Percentiles rank a stretch among this genome's conserved stretches.
Conservation (phyloP, 2,888 invertebrate genomes). For the Crossocerus cetratus region DNA sequence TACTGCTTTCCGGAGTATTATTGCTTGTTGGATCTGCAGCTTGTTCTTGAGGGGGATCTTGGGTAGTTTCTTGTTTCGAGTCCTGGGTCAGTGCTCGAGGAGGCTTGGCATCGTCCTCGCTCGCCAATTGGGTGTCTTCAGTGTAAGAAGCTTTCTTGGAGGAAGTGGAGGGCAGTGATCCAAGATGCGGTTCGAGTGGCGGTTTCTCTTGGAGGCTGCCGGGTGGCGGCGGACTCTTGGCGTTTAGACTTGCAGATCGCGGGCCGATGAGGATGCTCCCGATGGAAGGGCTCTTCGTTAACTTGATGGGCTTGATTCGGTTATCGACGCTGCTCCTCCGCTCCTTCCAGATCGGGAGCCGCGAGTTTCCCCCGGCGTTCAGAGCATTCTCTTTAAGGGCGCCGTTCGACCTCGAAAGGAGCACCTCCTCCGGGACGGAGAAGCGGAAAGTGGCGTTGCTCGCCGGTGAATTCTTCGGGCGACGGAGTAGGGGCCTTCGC, state of each 20-base stretch:
- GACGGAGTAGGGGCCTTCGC: background rate
- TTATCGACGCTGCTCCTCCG: slow-evolving; percentile 25
- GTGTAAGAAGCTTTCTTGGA: no score
- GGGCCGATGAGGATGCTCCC: slow-evolving; percentile 37
- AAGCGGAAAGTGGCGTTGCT: slow-evolving; percentile 1
- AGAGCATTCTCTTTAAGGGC: background rate
- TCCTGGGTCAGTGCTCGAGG: background rate
- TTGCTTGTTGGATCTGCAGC: no score
- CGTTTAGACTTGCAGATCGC: slow-evolving; percentile 3
- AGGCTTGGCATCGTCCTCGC: background rate
- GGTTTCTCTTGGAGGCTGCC: slow-evolving; percentile 55
- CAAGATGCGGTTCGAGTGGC: background rate
- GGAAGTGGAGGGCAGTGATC: no score
- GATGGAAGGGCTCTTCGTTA: slow-evolving; percentile 57
- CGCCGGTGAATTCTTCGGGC: slow-evolving; percentile 11
- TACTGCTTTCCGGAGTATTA: background rate
- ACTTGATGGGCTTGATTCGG: slow-evolving; percentile 56
- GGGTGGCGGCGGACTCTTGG: slow-evolving; percentile 43
- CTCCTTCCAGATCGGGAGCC: background rate
- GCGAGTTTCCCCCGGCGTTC: background rate
- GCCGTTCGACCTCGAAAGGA: slow-evolving; percentile 19
- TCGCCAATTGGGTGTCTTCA: background rate
- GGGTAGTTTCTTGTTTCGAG: background rate
- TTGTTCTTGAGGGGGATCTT: background rate
- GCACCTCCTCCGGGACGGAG: slow-evolving; percentile 32